Evolutionary conservation across 35 echinoderm and acorn worm genomes (phyloP), one percentile per base, ranked within the genome.

Genomic region (Holothuria glaberrima): DNA sequence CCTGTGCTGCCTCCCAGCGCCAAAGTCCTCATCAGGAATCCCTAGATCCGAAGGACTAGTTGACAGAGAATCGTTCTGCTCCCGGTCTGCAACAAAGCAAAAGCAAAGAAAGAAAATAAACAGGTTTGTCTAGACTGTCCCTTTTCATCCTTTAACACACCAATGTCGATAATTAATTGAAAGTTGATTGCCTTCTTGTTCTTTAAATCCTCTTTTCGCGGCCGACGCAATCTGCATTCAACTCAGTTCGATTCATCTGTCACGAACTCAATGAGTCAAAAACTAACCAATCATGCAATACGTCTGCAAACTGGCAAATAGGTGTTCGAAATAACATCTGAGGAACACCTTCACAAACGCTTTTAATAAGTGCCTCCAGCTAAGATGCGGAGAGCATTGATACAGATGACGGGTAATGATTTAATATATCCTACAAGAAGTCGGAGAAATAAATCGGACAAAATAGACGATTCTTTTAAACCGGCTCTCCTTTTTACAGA

Each of bases 151-250:
- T 73, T 20, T 73, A 78, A 48, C 36, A 48, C 27, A 25, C 74
- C 36, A 25, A 78, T 78, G 74, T 78, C 74, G 44, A 78, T 48
- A 78, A 78, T 48, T 78, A 78, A 78, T 78, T 78, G 50, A 78
- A 48, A 48, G 41, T 78, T 78, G 74, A 78, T 78, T 78, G 74
- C 74, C 44, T 78, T 48, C 74, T 27, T 78, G 74, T 78, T 78
- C 38, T n/a, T 52, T 78, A 78, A 78, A 78, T 48, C 74, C 38
- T 12, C 38, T 78, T 78, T 78, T 78, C 31, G 29, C 13, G 7
- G 13, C 31, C 44, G 66, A 41, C 74, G 25, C 50, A 78, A 14
- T 48, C 74, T 77, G 44, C 74, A 78, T 78, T 78, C 38, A 78
- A 50, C 50, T 78, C 41, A 48, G 38, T 78, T 78, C 74, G 74